phyloP scores from a whole-genome alignment of 2,888 invertebrate genomes.

The Polietes domitor region DNA sequence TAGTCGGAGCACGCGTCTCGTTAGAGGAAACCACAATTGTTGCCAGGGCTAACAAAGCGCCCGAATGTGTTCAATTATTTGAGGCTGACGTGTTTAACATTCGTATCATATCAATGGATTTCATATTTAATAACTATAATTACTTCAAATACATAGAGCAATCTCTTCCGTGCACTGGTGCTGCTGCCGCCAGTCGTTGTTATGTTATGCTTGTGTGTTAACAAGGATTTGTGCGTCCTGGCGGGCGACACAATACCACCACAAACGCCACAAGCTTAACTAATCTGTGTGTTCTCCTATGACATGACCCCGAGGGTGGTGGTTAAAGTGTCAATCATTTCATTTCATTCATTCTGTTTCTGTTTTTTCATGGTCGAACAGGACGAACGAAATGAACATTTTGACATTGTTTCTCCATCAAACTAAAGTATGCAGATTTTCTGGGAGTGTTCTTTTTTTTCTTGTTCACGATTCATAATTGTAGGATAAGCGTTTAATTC shows the following conservation, averaged over 20 bases:
- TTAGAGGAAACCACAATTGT: conserved; percentile 48
- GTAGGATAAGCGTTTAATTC: conserved; percentile 52
- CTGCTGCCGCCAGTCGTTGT: background rate
- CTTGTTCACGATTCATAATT: conserved; percentile 16
- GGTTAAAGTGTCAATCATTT: conserved; percentile 60
- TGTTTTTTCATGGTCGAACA: background rate
- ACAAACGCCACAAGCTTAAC: conserved; percentile 44
- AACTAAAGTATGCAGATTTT: conserved; percentile 43
- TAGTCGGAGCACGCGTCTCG: conserved; percentile 66
- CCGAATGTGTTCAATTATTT: conserved; percentile 57
- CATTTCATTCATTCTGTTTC: background rate
- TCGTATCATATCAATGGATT: conserved; percentile 51
- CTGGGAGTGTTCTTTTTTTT: background rate
- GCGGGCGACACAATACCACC: background rate
- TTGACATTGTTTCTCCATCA: conserved; percentile 9
- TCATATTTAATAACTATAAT: conserved; percentile 65
- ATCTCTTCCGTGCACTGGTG: conserved; percentile 16
- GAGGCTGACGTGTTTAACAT: conserved; percentile 49
- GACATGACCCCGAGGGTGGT: conserved; percentile 21
- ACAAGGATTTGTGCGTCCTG: conserved; percentile 44
- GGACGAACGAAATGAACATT: conserved; percentile 42
- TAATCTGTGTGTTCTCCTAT: conserved; percentile 34
- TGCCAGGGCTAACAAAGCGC: conserved; percentile 27
- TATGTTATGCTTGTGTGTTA: conserved; percentile 2
- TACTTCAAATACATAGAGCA: conserved; percentile 50